phyloP scores from a whole-genome alignment of 1,140 invertebrate species.

The Diprion similis region DNA sequence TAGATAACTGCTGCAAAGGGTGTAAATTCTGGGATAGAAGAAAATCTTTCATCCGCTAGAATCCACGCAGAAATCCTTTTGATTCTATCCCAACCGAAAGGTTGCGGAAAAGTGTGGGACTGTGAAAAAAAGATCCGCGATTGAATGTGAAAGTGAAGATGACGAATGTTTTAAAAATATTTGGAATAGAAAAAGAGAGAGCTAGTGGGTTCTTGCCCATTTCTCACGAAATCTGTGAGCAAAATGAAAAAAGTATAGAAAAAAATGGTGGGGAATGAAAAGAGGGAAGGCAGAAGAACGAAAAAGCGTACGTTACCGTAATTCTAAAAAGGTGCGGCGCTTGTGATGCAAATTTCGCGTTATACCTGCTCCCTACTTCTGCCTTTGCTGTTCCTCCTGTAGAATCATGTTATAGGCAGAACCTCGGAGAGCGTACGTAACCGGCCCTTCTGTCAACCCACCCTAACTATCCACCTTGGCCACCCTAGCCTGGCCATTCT shows the following conservation, averaged over 20 bases:
- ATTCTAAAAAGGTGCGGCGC: background rate
- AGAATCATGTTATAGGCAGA: constrained; percentile 8
- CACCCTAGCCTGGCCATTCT: background rate
- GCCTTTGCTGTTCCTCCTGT: background rate
- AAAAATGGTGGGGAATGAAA: background rate
- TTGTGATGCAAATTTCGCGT: background rate
- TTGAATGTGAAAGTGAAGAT: no score
- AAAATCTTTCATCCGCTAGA: no score
- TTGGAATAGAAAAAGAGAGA: no score
- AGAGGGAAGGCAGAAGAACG: background rate
- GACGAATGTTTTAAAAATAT: no score
- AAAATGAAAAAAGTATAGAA: background rate
- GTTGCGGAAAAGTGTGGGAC: no score
- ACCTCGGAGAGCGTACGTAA: background rate
- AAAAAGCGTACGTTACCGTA: background rate
- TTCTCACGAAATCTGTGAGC: background rate
- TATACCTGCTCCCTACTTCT: background rate
- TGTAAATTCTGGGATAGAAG: no score
- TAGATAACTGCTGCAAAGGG: no score
- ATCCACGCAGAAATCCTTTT: no score
- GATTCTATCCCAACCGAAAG: no score
- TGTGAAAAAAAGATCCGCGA: no score
- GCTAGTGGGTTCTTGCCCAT: background rate
- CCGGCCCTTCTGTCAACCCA: background rate
- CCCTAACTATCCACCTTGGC: background rate